These are phyloP conservation scores for Dione juno DNA, from an alignment of 2,888 invertebrate genomes.

Conservation along the genomic window DNA sequence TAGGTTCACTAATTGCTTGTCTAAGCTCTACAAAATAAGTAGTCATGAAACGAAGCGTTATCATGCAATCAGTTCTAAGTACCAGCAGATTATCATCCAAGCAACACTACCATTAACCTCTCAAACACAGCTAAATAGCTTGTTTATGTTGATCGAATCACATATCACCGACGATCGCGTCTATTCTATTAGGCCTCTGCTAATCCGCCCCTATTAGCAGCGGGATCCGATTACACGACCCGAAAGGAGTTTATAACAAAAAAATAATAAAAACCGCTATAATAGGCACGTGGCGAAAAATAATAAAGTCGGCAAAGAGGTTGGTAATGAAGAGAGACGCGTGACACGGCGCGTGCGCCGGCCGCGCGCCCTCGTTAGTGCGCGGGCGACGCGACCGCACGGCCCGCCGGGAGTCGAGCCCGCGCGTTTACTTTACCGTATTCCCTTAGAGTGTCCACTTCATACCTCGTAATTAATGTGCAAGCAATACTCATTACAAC, in stretches of 20 bases:
- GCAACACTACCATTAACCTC: conserved; percentile 67
- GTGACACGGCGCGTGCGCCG: conserved; percentile 60
- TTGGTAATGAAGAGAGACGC: conserved; percentile 72
- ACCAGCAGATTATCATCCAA: conserved; percentile 36
- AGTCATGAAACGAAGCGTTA: background rate
- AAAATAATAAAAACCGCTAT: conserved; percentile 66
- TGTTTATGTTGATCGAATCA: conserved; percentile 77
- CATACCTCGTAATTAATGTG: conserved; percentile 12
- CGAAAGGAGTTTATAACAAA: conserved; percentile 56
- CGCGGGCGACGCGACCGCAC: conserved; percentile 54
- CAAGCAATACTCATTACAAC: background rate
- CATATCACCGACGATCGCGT: conserved; percentile 66
- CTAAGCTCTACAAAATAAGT: background rate
- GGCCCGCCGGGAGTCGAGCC: conserved; percentile 30
- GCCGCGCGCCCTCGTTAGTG: conserved; percentile 52
- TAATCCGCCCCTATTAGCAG: conserved; percentile 56
- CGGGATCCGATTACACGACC: conserved; percentile 71
- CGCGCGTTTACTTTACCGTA: conserved; percentile 25
- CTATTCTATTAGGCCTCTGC: conserved; percentile 52
- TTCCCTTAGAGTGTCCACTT: conserved; percentile 28
- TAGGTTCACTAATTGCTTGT: background rate
- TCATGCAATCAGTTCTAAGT: conserved; percentile 4
- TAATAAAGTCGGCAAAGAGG: conserved; percentile 74
- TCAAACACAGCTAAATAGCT: conserved; percentile 60
- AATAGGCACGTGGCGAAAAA: conserved; percentile 77